These are phyloP conservation scores for Microtus montanus DNA, from an alignment of 2,113 vertebrate species.

Conservation along the genomic window DNA sequence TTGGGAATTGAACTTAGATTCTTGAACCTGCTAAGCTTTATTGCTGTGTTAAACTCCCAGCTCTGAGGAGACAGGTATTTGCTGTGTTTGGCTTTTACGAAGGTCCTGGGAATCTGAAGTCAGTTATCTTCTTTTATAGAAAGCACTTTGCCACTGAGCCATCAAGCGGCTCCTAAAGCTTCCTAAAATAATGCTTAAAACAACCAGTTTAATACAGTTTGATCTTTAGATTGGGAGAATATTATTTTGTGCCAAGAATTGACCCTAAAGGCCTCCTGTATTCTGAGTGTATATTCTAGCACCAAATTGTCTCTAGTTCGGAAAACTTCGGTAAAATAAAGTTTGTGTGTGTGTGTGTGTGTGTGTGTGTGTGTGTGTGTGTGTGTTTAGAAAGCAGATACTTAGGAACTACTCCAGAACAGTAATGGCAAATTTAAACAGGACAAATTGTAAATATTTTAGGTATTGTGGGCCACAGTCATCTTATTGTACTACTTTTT, in stretches of 20 bases:
- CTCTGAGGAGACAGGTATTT: not conserved
- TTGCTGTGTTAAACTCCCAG: not conserved
- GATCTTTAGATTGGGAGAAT: not conserved
- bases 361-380: not conserved
- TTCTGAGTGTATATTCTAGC: not conserved
- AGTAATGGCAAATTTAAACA: not conserved
- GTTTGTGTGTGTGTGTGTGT: not conserved
- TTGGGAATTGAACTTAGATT: not conserved
- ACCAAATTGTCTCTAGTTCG: not conserved
- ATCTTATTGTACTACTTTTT: not conserved
- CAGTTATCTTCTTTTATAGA: not conserved
- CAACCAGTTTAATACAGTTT: not conserved
- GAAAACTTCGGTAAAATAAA: not conserved
- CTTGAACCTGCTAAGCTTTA: not conserved
- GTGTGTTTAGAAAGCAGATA: not conserved
- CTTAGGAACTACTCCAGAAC: slow-evolving; percentile 32
- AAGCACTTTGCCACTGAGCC: not conserved
- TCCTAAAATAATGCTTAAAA: slow-evolving; percentile 15
- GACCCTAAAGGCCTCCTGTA: not conserved
- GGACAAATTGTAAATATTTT: not conserved
- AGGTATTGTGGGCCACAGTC: not conserved
- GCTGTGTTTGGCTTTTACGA: too few species aligned
- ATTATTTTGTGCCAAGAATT: not conserved
- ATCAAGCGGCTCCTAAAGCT: not conserved
- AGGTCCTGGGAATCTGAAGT: too few species aligned